Conservation (phyloP, 2,113 vertebrate genomes). For the Gobiocypris rarus region DNA sequence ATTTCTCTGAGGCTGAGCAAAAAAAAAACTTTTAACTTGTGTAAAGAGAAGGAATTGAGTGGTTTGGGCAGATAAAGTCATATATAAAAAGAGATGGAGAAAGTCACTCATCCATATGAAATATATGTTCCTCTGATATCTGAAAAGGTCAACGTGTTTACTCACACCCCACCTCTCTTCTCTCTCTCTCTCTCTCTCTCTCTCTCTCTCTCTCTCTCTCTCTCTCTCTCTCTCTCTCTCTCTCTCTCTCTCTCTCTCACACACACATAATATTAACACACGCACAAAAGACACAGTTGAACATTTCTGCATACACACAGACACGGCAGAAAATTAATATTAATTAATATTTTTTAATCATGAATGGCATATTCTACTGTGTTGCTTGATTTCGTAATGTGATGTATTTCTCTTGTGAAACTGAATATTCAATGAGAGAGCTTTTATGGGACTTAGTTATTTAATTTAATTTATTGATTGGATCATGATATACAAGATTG, state of each 20-base stretch:
- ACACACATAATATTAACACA: constrained; percentile 26
- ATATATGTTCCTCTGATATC: constrained; percentile 46
- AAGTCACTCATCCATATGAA: constrained; percentile 36
- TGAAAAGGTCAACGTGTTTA: constrained; percentile 59
- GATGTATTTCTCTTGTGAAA: not conserved
- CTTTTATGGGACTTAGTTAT: not conserved
- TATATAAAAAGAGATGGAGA: constrained; percentile 1
- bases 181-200: not conserved
- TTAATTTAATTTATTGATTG: not conserved
- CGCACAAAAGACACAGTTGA: not conserved
- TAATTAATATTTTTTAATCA: too few relatives aligned
- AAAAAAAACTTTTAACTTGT: not conserved
- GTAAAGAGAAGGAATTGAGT: not conserved
- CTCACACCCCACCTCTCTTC: constrained; percentile 34
- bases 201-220: not conserved
- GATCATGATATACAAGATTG: not conserved
- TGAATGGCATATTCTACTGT: too few relatives aligned
- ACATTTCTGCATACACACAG: not conserved
- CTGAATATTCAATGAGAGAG: not conserved
- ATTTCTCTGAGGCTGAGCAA: not conserved
- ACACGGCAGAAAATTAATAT: not conserved
- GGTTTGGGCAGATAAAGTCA: constrained; percentile 18
- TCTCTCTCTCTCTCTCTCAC: too few relatives aligned
- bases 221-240: not conserved
- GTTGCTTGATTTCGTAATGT: not conserved